These are phyloP conservation scores for Bombycilla garrulus DNA, from an alignment of 2,113 vertebrate genomes.

Conservation along the genomic window DNA sequence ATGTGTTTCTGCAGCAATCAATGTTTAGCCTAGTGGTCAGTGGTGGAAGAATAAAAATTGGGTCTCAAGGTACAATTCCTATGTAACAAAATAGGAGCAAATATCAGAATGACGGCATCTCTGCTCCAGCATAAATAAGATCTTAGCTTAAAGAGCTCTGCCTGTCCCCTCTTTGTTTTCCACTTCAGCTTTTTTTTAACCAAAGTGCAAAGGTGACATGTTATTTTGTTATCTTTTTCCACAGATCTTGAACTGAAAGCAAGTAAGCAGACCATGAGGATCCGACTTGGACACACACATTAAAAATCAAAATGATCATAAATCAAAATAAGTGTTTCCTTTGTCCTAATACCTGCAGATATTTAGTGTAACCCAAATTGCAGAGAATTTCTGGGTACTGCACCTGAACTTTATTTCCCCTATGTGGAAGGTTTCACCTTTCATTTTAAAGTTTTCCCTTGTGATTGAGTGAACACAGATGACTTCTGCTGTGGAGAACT, in stretches of 20 bases:
- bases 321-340: not conserved
- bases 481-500: not conserved
- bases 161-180: not conserved
- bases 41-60: not conserved
- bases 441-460: not conserved
- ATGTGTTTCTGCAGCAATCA: not conserved
- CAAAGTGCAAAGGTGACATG: not conserved
- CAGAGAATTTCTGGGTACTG: not conserved
- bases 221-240: not conserved
- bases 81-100: not conserved
- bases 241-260: not conserved
- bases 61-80: not conserved
- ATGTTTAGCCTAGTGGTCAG: not conserved
- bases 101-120: not conserved
- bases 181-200: not conserved
- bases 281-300: not conserved
- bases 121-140: not conserved
- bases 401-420: not conserved
- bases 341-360: not conserved
- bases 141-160: not conserved
- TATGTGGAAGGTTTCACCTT: not conserved
- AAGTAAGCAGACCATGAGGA: not conserved
- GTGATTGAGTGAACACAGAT: not conserved
- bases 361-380: not conserved
- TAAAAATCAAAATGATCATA: not conserved